Evolutionary conservation across 1,140 invertebrate genomes (phyloP), one percentile per base, ranked within the genome.

Genomic region (Drosophila ananassae): DNA sequence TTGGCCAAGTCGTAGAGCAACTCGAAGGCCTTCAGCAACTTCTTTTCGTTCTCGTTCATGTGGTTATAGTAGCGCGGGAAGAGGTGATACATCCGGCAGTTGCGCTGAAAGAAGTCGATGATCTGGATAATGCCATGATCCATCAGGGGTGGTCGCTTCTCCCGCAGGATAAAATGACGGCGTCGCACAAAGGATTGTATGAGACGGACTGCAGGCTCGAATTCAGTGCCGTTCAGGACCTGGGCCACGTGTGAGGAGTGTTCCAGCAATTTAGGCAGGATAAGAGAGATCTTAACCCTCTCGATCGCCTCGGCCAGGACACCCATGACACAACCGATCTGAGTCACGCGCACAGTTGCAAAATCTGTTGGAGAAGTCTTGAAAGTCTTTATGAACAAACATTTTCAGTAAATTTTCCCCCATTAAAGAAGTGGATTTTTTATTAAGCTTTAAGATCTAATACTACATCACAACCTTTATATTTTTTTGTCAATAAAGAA

Each of bases 81-180:
- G 0, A 79, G 17, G 0, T 32, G 8, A 21, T 55, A 50, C 34
- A 89, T 79, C 2, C 54, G 8, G 2, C n/a, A 1, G 51, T 89
- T 47, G 0, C 21, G 34, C 44, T 83, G 83, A 17, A 89, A 89
- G 41, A 57, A 89, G 24, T 89, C 83, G n/a, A 89, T 83, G 21
- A 89, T 89, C 9, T 53, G 30, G 8, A 87, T 72, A 28, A 81
- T 75, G 2, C 82, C 74, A 13, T 76, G 78, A 34, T 87, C 82
- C 37, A 61, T 53, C 4, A 87, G 46, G 0, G 82, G 82, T 2
- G 57, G 50, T 8, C 82, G 58, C 3, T 55, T 25, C 3, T 79
- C 62, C 30, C 22, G 59, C 8, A 81, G 2, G 6, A 87, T 82
- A 25, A 59, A 68, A 7, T 60, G 47, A 4, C 74, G 53, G 8